Base-by-base conservation (phyloP, 2,888 invertebrate genomes). In the Operophtera brumata region DNA sequence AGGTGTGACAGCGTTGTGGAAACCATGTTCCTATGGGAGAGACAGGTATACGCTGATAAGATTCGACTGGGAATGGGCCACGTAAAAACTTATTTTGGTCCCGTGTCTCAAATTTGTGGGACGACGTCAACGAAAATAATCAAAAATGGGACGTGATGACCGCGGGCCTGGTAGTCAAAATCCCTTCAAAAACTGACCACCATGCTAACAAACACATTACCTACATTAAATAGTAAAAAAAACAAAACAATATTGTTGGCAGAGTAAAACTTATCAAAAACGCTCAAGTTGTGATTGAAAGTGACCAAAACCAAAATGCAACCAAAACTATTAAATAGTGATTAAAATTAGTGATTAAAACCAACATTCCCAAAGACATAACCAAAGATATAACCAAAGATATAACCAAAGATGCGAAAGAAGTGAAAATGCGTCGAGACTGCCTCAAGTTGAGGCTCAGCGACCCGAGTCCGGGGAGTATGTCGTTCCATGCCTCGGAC, bases 391-490 rank as follows among this genome's bases (percentile, higher is more conserved):
- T 3, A 20, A 47, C 37, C 57, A 60, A 46, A 56, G 41, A 47
- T 42, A 47, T 46, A 48, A 36, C 52, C 41, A 52, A 57, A 52
- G 45, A 48, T 57, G 48, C 9, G 9, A 40, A 45, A 25, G 8
- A 36, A 32, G 32, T 35, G 34, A 79, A 70, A 66, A 88, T 88
- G 86, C 82, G 88, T 57, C 85, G 90, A 32, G 91, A 91, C 65
- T 84, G 84, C 59, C 76, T 91, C 36, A 86, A 86, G 61, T 69
- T 91, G 61, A 77, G 90, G 63, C 82, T 91, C 26, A 90, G 87
- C 62, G 91, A 91, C 61, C 89, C 90, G 0, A 84, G 75, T 57
- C 82, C 86, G 0, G 79, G 78, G 46, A 81, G 73, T 48, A 71
- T 80, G 0, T 84, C 85, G 20, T 80, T 84, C 60, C 86, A 84